Base-by-base conservation (phyloP, 2,113 vertebrate species). In the Labeo catla region DNA sequence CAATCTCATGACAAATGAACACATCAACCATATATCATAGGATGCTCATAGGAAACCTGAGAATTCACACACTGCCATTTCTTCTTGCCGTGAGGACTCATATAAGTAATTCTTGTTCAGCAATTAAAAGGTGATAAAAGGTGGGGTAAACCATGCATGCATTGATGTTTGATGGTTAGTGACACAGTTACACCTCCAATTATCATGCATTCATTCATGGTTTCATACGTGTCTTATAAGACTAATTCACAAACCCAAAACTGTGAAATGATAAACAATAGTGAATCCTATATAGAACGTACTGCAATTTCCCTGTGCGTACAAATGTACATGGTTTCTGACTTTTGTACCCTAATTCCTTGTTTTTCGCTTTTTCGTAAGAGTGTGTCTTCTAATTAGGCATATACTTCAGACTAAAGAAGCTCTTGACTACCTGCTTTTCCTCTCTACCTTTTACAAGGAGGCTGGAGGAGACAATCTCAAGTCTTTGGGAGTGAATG, bases 301-400 rank as follows among this genome's bases (percentile, higher is more conserved):
- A 28, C 28, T 28, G 28, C 28, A 28, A 28, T 2, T 28, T 28
- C 28, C 28, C 28, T 28, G 28, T 28, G 28, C 28, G 28, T 28
- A 28, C 28, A 28, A 28, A 28, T 28, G 28, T 28, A 28, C 28
- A 28, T 28, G 47, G 4, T 63, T 39, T 59, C 6, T 61, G 47
- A 43, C 68, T 19, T 86, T 65, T 74, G 23, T 4, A 39, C 2
- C 50, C 66, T 12, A 36, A 91, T 89, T 81, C 89, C 79, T 93
- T 91, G 88, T 93, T 94, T 92, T 93, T 91, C 92, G 19, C 81
- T 89, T 86, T 89, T 92, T 93, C 91, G 88, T 92, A 91, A 81
- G 84, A 78, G 74, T 89, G 93, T 85, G 88, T 93, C 89, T 92
- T 88, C 93, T 93, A 91, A 95, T 95, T 95, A 95, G 92, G 83